A percentile compares a stretch with the other conserved stretches of the same genome.
These are phyloP conservation scores for Drosophila rhopaloa DNA, from an alignment of 1,140 invertebrate genomes.

Conservation along the genomic window DNA sequence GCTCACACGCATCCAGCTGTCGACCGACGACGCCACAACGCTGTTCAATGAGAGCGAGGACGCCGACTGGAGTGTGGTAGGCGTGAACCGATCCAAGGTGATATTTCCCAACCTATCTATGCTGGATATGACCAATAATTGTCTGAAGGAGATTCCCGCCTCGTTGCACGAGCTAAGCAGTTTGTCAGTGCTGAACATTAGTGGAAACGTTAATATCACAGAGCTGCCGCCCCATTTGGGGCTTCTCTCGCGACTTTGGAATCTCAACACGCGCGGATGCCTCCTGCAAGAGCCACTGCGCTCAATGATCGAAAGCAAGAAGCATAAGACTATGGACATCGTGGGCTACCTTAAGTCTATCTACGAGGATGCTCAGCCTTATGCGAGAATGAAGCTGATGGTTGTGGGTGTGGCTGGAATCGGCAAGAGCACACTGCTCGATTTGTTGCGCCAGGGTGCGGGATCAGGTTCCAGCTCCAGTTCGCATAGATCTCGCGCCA, in stretches of 20 bases:
- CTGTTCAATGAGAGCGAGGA: constrained; percentile 82
- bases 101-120: constrained; percentile 97
- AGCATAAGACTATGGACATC: constrained; percentile 98
- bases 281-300: constrained; percentile 94
- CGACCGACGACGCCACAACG: constrained; percentile 89
- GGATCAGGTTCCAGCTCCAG: constrained; percentile 72
- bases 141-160: constrained; percentile 91
- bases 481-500: constrained; percentile 68
- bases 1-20: constrained; percentile 90
- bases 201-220: constrained; percentile 93
- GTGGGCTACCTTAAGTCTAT: constrained; percentile 97
- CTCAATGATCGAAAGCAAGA: constrained; percentile 96
- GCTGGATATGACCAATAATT: constrained; percentile 97
- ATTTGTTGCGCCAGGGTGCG: constrained; percentile 90
- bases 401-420: constrained; percentile 97
- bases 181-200: constrained; percentile 97
- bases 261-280: constrained; percentile 96
- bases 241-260: constrained; percentile 96
- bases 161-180: constrained; percentile 94
- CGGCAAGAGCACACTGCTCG: constrained; percentile 96
- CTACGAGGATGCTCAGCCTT: constrained; percentile 95
- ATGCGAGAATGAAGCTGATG: constrained; percentile 99
- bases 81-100: constrained; percentile 87
- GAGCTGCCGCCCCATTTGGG: constrained; percentile 98
- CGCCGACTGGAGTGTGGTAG: constrained; percentile 83